Percentiles rank a stretch among this genome's conserved stretches.
Evolutionary conservation across 2,888 invertebrate genomes (phyloP).

Genomic region (Tipula unca): DNA sequence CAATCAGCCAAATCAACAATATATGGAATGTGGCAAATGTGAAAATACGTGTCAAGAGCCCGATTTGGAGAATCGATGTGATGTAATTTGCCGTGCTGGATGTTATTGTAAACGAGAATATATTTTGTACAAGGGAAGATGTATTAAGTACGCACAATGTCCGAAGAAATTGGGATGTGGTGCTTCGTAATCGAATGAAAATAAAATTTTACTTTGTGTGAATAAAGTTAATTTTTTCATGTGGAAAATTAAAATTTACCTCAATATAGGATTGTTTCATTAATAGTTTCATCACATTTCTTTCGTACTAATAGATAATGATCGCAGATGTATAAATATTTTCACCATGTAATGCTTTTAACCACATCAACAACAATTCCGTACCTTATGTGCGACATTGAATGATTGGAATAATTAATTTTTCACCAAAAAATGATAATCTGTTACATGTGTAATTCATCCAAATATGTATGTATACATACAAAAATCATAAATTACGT

Average conservation of each 20-base stretch:
- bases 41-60: background rate
- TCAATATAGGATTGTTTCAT: no score
- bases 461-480: background rate
- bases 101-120: background rate
- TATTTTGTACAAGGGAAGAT: background rate
- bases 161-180: background rate
- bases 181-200: background rate
- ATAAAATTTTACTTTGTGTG: no score
- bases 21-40: background rate
- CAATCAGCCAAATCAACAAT: background rate
- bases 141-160: background rate
- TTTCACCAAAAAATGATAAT: background rate
- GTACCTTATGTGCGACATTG: background rate
- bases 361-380: background rate
- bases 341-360: background rate
- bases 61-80: background rate
- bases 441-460: background rate
- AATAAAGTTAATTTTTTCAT: no score
- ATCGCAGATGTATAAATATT: background rate
- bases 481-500: background rate
- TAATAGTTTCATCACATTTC: no score
- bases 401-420: background rate
- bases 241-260: no score
- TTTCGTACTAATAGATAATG: background rate
- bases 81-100: background rate